Percentiles rank a stretch among this genome's conserved stretches.
These are phyloP conservation scores for Helarctos malayanus DNA, from an alignment of 2,797 vertebrate genomes.

Conservation along the genomic window DNA sequence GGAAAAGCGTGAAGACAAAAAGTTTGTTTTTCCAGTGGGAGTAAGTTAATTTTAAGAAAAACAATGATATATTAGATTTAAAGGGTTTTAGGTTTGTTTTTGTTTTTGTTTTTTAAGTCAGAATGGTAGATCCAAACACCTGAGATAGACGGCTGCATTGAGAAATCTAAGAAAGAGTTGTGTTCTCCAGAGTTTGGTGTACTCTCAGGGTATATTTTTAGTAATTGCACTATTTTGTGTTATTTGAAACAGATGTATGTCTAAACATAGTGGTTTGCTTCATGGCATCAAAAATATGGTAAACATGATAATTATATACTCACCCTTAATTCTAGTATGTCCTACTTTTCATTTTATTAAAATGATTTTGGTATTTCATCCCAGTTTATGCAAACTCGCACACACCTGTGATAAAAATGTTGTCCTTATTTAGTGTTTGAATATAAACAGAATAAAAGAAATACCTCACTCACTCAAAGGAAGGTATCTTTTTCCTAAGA, in stretches of 20 bases:
- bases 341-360: slow-evolving; percentile 77
- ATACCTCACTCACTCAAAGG: background rate
- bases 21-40: background rate
- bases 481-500: background rate
- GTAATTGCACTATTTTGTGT: slow-evolving; percentile 39
- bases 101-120: background rate
- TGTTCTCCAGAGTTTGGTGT: slow-evolving; percentile 13
- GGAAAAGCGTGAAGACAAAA: background rate
- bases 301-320: slow-evolving; percentile 80
- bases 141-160: background rate
- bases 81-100: background rate
- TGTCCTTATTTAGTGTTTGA: slow-evolving; percentile 56
- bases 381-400: slow-evolving; percentile 68
- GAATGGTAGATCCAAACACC: background rate
- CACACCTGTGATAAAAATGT: slow-evolving; percentile 73
- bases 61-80: background rate
- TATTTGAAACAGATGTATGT: slow-evolving; percentile 75
- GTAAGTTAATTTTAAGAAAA: background rate
- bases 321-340: slow-evolving; percentile 67
- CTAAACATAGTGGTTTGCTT: slow-evolving; percentile 80
- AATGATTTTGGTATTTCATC: slow-evolving; percentile 67
- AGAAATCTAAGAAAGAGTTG: slow-evolving; percentile 10
- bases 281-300: slow-evolving; percentile 68
- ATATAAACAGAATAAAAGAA: slow-evolving; percentile 72
- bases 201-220: slow-evolving; percentile 65